Evolutionary conservation across 2,113 vertebrate genomes (phyloP).

Genomic region (Barbus barbus): DNA sequence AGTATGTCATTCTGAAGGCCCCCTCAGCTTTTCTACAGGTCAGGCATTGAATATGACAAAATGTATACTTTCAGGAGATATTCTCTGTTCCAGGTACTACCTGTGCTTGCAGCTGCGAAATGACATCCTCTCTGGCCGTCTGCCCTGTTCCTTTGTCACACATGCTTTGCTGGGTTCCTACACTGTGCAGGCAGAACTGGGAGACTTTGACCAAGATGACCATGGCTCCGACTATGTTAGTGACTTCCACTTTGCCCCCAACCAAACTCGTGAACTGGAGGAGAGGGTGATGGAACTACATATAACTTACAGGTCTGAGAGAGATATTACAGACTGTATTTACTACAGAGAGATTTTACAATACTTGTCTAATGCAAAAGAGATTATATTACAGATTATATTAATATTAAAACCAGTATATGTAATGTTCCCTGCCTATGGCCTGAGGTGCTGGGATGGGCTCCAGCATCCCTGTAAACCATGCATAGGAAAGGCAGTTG

Average conservation of each 20-base stretch:
- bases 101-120: conserved; percentile 97
- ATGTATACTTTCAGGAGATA: background rate
- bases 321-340: background rate
- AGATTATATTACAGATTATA: background rate
- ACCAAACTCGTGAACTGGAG: conserved; percentile 94
- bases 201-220: conserved; percentile 90
- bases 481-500: too few relatives aligned
- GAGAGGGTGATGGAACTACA: conserved; percentile 98
- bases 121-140: conserved; percentile 94
- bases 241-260: conserved; percentile 93
- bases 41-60: background rate
- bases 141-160: conserved; percentile 97
- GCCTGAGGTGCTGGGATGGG: background rate
- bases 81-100: conserved; percentile 84
- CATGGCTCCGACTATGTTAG: conserved; percentile 87
- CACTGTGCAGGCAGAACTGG: conserved; percentile 91
- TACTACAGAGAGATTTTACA: background rate
- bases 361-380: background rate
- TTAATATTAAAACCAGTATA: background rate
- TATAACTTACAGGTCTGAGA: conserved; percentile 88
- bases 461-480: background rate
- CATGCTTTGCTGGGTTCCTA: conserved; percentile 96
- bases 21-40: background rate
- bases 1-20: background rate
- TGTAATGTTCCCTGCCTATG: background rate